Conservation (phyloP, 1,140 invertebrate species). For the Amyelois transitella region DNA sequence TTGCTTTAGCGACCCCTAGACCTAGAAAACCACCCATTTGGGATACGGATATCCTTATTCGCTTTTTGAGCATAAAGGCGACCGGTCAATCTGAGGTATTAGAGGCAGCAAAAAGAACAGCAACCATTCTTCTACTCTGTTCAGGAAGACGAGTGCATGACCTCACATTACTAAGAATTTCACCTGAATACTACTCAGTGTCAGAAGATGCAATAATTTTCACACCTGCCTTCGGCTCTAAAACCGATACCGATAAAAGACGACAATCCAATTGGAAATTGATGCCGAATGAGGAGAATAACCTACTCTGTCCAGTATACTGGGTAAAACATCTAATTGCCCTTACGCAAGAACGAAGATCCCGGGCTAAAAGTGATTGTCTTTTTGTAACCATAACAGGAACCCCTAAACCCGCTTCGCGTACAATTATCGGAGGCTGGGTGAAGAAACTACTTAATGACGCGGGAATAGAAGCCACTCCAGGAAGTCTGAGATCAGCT, state of each 20-base stretch:
- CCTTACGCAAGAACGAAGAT: neutral
- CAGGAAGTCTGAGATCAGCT: neutral
- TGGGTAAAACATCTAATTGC: constrained; percentile 3
- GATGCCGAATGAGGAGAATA: neutral
- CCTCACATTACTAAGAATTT: constrained; percentile 5
- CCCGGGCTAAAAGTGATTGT: neutral
- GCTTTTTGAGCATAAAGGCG: neutral
- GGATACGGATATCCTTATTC: neutral
- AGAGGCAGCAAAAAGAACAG: neutral
- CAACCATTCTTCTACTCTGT: constrained; percentile 3
- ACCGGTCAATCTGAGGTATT: neutral
- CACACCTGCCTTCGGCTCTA: constrained; percentile 6
- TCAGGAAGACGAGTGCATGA: constrained; percentile 9
- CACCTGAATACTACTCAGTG: neutral
- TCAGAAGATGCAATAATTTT: neutral
- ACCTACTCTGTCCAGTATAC: neutral
- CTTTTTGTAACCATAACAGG: constrained; percentile 4
- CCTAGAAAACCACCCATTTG: neutral
- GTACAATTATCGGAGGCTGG: constrained; percentile 5
- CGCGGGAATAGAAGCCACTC: constrained; percentile 1
- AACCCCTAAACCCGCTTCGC: constrained; percentile 1
- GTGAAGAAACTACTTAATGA: neutral
- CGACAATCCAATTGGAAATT: constrained; percentile 6
- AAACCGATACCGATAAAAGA: constrained; percentile 1
- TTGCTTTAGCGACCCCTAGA: neutral